A percentile compares a stretch with the other conserved stretches of the same genome.
Conservation (phyloP, 2,113 vertebrate species). For the Pantherophis guttatus region DNA sequence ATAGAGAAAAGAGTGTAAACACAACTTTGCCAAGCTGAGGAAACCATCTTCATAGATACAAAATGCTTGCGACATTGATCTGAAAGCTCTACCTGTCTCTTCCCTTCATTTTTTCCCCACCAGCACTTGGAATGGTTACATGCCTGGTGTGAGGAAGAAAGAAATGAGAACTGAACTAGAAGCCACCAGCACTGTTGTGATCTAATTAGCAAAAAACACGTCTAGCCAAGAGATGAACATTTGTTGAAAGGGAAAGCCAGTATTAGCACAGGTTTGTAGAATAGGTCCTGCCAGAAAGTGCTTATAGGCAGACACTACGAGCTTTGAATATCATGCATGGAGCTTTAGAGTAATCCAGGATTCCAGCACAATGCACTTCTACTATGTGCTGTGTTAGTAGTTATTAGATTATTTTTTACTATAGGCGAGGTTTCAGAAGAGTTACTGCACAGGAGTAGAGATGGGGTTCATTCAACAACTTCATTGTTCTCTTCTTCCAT, state of each 20-base stretch:
- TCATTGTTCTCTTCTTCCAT: neutral
- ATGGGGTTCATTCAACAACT: neutral
- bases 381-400: neutral
- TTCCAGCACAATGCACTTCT: neutral
- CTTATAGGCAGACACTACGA: conserved; percentile 8
- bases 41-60: neutral
- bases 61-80: neutral
- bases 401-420: neutral
- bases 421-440: neutral
- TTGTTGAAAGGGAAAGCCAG: conserved; percentile 19
- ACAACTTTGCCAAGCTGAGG: neutral
- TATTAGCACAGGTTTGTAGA: conserved; percentile 17
- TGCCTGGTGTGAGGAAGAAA: conserved; percentile 26
- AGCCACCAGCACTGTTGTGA: conserved; percentile 15
- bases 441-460: neutral
- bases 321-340: neutral
- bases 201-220: conserved; percentile 22
- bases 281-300: conserved; percentile 7
- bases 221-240: conserved; percentile 32
- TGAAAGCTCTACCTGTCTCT: conserved; percentile 8
- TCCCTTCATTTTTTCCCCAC: neutral
- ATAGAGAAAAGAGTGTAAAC: neutral
- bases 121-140: conserved; percentile 22
- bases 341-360: neutral
- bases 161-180: neutral